A percentile compares a stretch with the other conserved stretches of the same genome.
phyloP scores from a whole-genome alignment of 2,888 invertebrate species.

The Diachrysia chrysitis region DNA sequence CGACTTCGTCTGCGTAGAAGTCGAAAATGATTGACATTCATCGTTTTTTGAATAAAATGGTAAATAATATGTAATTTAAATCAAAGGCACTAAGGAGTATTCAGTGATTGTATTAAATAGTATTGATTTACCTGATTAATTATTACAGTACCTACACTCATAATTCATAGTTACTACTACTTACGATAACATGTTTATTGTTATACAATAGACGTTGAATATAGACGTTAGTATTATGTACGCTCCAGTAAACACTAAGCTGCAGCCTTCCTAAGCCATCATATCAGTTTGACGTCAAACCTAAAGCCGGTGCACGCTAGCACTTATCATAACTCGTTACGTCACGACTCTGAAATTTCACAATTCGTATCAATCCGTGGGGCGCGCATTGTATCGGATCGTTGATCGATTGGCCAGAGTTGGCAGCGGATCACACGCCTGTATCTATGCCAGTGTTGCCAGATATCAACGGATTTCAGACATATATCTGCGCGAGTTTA shows the following conservation, averaged over 20 bases:
- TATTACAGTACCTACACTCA: too few species aligned
- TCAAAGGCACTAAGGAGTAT: too few species aligned
- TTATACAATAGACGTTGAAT: background rate
- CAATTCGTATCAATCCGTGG: conserved; percentile 42
- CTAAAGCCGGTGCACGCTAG: conserved; percentile 11
- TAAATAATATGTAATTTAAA: too few species aligned
- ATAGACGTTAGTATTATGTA: conserved; percentile 2
- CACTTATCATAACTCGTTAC: conserved; percentile 43
- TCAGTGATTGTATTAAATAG: too few species aligned
- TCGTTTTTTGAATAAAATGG: too few species aligned
- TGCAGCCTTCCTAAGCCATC: conserved; percentile 6
- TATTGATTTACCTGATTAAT: too few species aligned
- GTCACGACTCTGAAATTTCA: conserved; percentile 38
- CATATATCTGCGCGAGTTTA: conserved; percentile 38
- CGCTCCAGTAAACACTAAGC: conserved; percentile 17
- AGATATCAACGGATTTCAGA: conserved; percentile 55
- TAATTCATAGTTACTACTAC: too few species aligned
- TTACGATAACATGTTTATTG: background rate
- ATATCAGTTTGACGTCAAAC: conserved; percentile 40
- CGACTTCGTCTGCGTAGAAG: too few species aligned
- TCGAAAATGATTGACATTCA: too few species aligned
- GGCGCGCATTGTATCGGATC: conserved; percentile 49
- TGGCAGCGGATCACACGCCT: conserved; percentile 57
- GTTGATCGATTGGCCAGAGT: conserved; percentile 47
- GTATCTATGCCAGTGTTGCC: conserved; percentile 53